Percentiles rank a stretch among this genome's conserved stretches.
phyloP scores from a whole-genome alignment of 2,888 invertebrate genomes.

The Machimus atricapillus region DNA sequence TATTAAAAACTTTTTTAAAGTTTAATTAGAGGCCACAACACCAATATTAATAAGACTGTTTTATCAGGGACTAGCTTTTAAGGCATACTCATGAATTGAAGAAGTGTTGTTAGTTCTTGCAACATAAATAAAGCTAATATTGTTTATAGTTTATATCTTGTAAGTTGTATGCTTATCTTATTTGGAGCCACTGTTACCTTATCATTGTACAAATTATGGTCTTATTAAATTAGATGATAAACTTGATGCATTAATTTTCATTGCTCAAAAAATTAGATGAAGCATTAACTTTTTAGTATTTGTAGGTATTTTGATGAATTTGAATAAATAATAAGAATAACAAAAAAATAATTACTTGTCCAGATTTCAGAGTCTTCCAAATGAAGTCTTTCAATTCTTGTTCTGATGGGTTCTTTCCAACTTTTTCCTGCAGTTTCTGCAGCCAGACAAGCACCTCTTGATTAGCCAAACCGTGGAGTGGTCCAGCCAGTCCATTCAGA shows the following conservation, averaged over 20 bases:
- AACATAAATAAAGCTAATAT: too few species aligned
- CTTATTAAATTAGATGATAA: too few species aligned
- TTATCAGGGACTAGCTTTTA: too few species aligned
- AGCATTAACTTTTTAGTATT: neutral
- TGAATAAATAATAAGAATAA: neutral
- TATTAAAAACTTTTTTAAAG: neutral
- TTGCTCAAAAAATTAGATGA: too few species aligned
- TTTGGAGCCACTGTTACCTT: too few species aligned
- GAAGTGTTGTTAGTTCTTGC: neutral
- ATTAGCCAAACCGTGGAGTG: constrained; percentile 88
- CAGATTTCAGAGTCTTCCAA: constrained; percentile 91
- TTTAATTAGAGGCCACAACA: too few species aligned
- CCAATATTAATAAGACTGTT: too few species aligned
- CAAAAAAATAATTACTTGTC: constrained; percentile 65
- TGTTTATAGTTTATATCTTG: too few species aligned
- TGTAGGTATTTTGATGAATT: neutral
- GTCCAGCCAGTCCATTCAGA: constrained; percentile 87
- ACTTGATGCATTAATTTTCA: too few species aligned
- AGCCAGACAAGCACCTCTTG: constrained; percentile 95
- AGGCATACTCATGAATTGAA: too few species aligned
- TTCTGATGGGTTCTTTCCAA: constrained; percentile 86
- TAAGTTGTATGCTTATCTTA: too few species aligned
- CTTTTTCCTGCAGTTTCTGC: constrained; percentile 83
- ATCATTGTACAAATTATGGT: too few species aligned
- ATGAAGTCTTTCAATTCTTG: constrained; percentile 95